These are phyloP conservation scores for Lordiphosa stackelbergi DNA, from an alignment of 1,140 invertebrate genomes.

Conservation along the genomic window DNA sequence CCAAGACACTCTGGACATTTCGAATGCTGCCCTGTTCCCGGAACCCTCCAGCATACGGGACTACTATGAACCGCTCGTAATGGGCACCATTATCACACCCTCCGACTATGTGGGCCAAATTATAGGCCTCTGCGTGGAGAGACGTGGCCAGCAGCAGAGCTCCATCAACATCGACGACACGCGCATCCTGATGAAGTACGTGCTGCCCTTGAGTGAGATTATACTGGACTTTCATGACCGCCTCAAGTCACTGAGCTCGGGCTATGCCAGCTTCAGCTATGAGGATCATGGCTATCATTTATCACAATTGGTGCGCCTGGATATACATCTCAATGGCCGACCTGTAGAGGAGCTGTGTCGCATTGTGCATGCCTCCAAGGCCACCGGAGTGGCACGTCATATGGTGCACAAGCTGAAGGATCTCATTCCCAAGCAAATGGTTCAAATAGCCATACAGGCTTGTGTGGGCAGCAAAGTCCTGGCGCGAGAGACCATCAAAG, in stretches of 20 bases:
- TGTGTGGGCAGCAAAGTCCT: slow-evolving; percentile 88
- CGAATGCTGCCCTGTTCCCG: slow-evolving; percentile 91
- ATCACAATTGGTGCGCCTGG: slow-evolving; percentile 81
- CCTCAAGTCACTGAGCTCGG: slow-evolving; percentile 92
- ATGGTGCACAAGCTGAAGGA: slow-evolving; percentile 90
- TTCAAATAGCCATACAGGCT: slow-evolving; percentile 93
- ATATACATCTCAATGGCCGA: slow-evolving; percentile 88
- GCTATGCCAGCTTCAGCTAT: slow-evolving; percentile 98
- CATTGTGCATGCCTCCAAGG: slow-evolving; percentile 87
- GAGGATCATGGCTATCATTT: slow-evolving; percentile 91
- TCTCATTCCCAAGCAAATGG: slow-evolving; percentile 92
- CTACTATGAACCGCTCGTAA: slow-evolving; percentile 92
- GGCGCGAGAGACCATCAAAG: slow-evolving; percentile 91
- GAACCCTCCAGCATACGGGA: slow-evolving; percentile 83
- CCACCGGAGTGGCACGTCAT: slow-evolving; percentile 82
- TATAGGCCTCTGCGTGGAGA: slow-evolving; percentile 86
- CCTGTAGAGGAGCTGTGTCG: slow-evolving; percentile 91
- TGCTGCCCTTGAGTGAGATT: slow-evolving; percentile 94
- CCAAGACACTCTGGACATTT: slow-evolving; percentile 84
- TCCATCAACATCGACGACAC: slow-evolving; percentile 89
- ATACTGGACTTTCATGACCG: slow-evolving; percentile 96
- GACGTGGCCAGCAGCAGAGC: slow-evolving; percentile 86
- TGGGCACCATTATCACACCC: slow-evolving; percentile 93
- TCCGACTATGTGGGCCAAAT: slow-evolving; percentile 84
- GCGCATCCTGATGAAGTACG: slow-evolving; percentile 88